These are phyloP conservation scores for Lepisosteus osseus DNA, from an alignment of 2,113 vertebrate genomes.

Conservation along the genomic window DNA sequence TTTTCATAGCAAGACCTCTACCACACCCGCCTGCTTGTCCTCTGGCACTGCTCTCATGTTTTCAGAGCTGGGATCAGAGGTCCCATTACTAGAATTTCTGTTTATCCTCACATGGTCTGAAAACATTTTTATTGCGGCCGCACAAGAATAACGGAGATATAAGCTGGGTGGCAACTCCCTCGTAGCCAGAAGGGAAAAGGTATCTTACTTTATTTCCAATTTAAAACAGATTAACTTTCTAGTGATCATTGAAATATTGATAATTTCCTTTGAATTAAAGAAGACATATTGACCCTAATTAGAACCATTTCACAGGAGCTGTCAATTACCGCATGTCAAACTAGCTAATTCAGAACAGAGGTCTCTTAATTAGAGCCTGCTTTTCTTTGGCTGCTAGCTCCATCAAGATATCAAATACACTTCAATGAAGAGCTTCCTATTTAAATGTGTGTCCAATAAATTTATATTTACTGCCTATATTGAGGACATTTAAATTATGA, in stretches of 20 bases:
- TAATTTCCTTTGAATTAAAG: constrained; percentile 82
- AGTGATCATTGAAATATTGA: constrained; percentile 81
- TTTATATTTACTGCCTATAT: constrained; percentile 78
- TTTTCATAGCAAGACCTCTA: not conserved
- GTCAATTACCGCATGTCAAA: constrained; percentile 82
- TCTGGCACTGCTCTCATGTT: not conserved
- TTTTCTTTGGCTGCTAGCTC: constrained; percentile 67
- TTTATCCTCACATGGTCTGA: constrained; percentile 20
- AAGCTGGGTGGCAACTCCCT: constrained; percentile 11
- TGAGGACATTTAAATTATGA: constrained; percentile 90
- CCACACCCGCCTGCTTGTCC: not conserved
- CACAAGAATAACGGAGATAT: constrained; percentile 25
- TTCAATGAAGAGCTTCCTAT: constrained; percentile 50
- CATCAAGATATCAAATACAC: constrained; percentile 71
- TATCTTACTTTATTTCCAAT: constrained; percentile 31
- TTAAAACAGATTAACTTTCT: constrained; percentile 75
- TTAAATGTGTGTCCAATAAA: constrained; percentile 68
- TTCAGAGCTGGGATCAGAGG: not conserved
- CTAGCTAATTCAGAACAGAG: constrained; percentile 79
- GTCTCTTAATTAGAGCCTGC: constrained; percentile 80
- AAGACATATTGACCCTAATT: constrained; percentile 85
- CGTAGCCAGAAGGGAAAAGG: constrained; percentile 10
- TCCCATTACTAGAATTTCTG: constrained; percentile 22
- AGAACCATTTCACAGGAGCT: constrained; percentile 80
- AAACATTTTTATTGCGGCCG: constrained; percentile 22